phyloP scores from a whole-genome alignment of 2,888 invertebrate genomes.

The Nomada ruficornis region DNA sequence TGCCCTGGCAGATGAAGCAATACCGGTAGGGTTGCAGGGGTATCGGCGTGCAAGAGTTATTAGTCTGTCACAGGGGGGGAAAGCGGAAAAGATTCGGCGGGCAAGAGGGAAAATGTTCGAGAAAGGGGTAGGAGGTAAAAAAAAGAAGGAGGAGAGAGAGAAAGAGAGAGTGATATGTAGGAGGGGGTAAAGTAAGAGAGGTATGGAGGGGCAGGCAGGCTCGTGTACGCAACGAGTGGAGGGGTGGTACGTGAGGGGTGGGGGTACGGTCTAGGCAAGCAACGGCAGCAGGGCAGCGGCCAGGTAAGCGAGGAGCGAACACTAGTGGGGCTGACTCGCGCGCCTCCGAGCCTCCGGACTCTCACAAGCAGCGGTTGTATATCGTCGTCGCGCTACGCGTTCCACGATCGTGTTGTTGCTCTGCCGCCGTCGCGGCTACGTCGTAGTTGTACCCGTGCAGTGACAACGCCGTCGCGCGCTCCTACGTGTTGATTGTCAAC shows the following conservation, averaged over 20 bases:
- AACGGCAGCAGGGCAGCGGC: constrained; percentile 75
- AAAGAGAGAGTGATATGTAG: constrained; percentile 15
- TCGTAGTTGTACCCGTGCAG: constrained; percentile 40
- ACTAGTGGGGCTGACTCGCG: constrained; percentile 83
- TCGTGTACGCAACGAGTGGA: constrained; percentile 79
- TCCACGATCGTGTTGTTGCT: constrained; percentile 59
- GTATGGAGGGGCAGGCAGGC: constrained; percentile 74
- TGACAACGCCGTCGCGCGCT: constrained; percentile 36
- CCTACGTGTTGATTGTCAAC: constrained; percentile 29
- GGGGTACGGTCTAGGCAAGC: constrained; percentile 80
- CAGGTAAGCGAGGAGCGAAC: constrained; percentile 81
- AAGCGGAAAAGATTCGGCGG: not conserved
- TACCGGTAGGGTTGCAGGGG: constrained; percentile 25
- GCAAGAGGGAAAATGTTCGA: constrained; percentile 9
- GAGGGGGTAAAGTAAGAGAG: constrained; percentile 57
- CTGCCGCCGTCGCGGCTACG: constrained; percentile 46
- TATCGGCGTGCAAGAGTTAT: not conserved
- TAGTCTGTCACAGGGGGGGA: not conserved
- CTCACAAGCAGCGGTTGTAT: constrained; percentile 57
- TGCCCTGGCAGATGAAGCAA: not conserved
- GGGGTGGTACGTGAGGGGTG: constrained; percentile 76
- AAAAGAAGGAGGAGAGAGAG: not conserved
- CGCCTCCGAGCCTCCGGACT: constrained; percentile 77
- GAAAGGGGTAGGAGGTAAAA: constrained; percentile 33
- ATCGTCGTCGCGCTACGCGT: constrained; percentile 61